A percentile compares a stretch with the other conserved stretches of the same genome.
Conservation (phyloP, 1,140 invertebrate species). For the Lordiphosa stackelbergi region DNA sequence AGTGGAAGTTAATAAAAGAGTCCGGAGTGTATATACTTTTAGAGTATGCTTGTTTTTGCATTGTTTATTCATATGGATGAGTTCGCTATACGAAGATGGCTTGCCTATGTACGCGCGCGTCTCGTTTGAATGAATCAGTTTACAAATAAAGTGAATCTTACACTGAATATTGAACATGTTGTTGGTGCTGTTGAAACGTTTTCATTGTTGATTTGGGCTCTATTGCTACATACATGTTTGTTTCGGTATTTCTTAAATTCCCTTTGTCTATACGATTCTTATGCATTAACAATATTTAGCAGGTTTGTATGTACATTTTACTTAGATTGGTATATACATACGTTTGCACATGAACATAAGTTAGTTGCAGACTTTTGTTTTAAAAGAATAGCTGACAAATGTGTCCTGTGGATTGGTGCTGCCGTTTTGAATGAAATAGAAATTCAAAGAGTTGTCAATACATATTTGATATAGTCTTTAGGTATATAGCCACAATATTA, state of each 20-base stretch:
- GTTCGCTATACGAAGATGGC: constrained; percentile 33
- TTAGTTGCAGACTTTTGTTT: too few species aligned
- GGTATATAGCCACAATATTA: too few species aligned
- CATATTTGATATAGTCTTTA: too few species aligned
- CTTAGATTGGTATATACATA: constrained; percentile 1
- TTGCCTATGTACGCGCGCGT: constrained; percentile 20
- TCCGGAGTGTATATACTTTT: background rate
- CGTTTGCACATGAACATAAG: too few species aligned
- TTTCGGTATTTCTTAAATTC: background rate
- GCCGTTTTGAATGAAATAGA: too few species aligned
- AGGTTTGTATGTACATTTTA: background rate
- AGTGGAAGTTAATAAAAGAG: background rate
- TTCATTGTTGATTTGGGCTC: constrained; percentile 20
- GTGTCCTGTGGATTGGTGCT: too few species aligned
- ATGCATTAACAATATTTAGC: constrained; percentile 6
- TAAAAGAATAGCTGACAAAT: too few species aligned
- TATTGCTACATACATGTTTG: constrained; percentile 21
- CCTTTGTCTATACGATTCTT: constrained; percentile 4
- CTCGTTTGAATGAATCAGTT: constrained; percentile 15
- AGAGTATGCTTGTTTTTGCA: constrained; percentile 31
- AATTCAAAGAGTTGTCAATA: too few species aligned
- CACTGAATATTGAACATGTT: constrained; percentile 15
- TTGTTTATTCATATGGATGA: constrained; percentile 35
- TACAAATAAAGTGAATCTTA: constrained; percentile 15
- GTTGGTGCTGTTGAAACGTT: constrained; percentile 19